phyloP scores from a whole-genome alignment of 2,113 vertebrate genomes.

The Dolichallabes microphthalmus region DNA sequence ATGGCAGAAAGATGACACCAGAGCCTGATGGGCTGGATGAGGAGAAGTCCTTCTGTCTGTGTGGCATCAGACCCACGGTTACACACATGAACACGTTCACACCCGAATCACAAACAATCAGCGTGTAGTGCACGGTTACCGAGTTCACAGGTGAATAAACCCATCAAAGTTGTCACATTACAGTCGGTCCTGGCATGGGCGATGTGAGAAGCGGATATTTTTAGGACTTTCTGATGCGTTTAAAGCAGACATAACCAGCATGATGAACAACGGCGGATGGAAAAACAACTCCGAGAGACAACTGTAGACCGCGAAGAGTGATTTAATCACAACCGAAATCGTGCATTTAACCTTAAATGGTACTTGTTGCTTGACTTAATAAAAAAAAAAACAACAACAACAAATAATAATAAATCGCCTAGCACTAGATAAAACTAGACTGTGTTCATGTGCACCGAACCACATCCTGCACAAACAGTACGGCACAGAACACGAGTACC shows the following conservation, averaged over 20 bases:
- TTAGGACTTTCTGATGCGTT: not conserved
- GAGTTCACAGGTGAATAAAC: not conserved
- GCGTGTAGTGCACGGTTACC: not conserved
- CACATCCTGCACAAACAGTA: too few species aligned
- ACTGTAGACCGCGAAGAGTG: not conserved
- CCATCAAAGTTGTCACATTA: not conserved
- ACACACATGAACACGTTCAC: slow-evolving; percentile 27
- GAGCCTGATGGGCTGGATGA: slow-evolving; percentile 65
- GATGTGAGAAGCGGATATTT: not conserved
- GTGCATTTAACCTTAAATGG: not conserved
- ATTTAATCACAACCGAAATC: not conserved
- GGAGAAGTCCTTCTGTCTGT: slow-evolving; percentile 65
- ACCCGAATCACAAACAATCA: slow-evolving; percentile 22
- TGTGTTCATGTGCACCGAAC: too few species aligned
- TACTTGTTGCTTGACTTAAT: not conserved
- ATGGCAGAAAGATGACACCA: slow-evolving; percentile 76
- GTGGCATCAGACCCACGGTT: slow-evolving; percentile 53
- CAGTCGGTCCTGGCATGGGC: not conserved
- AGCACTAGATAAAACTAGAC: too few species aligned
- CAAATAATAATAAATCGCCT: too few species aligned
- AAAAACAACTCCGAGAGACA: not conserved
- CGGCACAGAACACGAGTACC: too few species aligned
- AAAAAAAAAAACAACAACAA: too few species aligned
- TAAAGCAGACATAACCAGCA: not conserved
- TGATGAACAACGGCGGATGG: too few species aligned